Evolutionary conservation across 2,113 vertebrate genomes (phyloP), one percentile per base, ranked within the genome.

Genomic region (Diadophis punctatus): DNA sequence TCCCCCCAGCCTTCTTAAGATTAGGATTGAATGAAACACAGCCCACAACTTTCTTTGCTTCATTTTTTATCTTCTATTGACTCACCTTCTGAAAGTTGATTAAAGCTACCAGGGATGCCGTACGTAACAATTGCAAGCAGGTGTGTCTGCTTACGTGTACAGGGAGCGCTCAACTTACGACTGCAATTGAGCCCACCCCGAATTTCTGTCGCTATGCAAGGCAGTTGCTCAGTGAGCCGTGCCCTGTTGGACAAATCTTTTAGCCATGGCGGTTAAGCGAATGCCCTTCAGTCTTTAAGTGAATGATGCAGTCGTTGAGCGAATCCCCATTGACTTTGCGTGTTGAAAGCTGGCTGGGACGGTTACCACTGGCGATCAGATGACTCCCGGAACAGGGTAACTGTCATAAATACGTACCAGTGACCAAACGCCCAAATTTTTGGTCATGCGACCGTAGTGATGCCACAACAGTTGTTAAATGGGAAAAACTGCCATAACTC

Each of bases 281-380:
- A 63, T 4, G n/a, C 60, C 1, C 9, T 30, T 3, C 58, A 4
- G 11, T 10, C 1, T 3, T n/a, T 63, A 63, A 63, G 27, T 3
- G 27, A 12, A 30, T 0, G 11, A 30, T n/a, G 58, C 58, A 11
- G 10, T 60, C 58, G 4, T 12, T 60, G 1, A n/a, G 27, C 4
- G 10, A 63, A 25, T 25, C 55, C 10, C 27, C 10, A n/a, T 63
- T 30, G 60, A 63, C 1, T 63, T 58, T 58, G 23, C 8, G 3
- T 58, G 56, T 58, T 9, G 56, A 22, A 25, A 58, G 23, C 56
- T 25, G 8, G 8, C 56, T 23, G 20, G 55, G 55, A 22, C 6
- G 8, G 0, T 56, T 23, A 25, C 7, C 22, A 25, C 7, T 0
- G 0, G 27, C 10, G 10, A 12, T 60, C 58, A 12, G 3, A 1